A percentile compares a stretch with the other conserved stretches of the same genome.
Conservation (phyloP, 2,888 invertebrate species). For the Dryobotodes eremita region DNA sequence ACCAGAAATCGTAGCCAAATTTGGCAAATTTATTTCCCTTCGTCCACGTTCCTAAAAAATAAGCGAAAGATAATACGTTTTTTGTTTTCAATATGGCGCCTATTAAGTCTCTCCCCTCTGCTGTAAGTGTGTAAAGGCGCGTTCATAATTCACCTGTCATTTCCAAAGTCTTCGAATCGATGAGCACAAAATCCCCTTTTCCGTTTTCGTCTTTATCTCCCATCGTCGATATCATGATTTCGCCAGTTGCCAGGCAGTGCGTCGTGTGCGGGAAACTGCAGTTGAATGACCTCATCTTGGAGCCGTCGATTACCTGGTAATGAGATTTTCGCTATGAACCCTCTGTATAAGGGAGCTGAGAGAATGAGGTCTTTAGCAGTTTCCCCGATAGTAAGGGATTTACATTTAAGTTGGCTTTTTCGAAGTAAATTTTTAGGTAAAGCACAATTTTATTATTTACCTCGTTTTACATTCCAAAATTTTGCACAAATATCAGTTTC, state of each 20-base stretch:
- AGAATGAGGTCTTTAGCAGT: constrained; percentile 70
- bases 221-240: constrained; percentile 98
- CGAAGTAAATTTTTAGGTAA: constrained; percentile 46
- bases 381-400: constrained; percentile 66
- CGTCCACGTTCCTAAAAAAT: constrained; percentile 93
- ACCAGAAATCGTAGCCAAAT: constrained; percentile 99
- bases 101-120: constrained; percentile 48
- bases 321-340: constrained; percentile 82
- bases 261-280: constrained; percentile 97
- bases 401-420: constrained; percentile 66
- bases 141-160: constrained; percentile 91
- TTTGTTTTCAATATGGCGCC: constrained; percentile 38
- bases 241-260: constrained; percentile 97
- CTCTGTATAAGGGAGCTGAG: constrained; percentile 70
- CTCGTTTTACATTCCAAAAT: constrained; percentile 36
- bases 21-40: constrained; percentile 92
- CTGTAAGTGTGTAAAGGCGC: constrained; percentile 63
- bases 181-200: constrained; percentile 96
- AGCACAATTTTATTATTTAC: constrained; percentile 40
- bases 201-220: constrained; percentile 96
- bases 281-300: constrained; percentile 94
- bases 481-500: constrained; percentile 15
- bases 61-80: constrained; percentile 33
- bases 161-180: constrained; percentile 95
- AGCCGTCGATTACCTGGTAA: constrained; percentile 94